Evolutionary conservation across 2,113 vertebrate genomes (phyloP), one percentile per base, ranked within the genome.

Genomic region (Larimichthys polyactis): DNA sequence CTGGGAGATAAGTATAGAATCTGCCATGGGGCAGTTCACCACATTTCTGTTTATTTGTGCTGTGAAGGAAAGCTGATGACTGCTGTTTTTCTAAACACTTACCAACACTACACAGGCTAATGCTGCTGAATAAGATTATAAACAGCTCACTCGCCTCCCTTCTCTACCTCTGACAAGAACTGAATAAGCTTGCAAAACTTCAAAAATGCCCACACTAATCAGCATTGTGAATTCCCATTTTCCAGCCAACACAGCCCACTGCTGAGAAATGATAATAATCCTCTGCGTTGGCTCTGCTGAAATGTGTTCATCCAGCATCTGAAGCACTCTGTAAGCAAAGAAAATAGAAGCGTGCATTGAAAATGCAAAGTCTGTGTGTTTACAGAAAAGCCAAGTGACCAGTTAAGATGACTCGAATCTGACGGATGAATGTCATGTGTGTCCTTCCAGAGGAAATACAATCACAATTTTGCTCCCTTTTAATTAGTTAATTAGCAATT

Each of bases 111-210:
- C 78, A 63, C 64, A 32, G 71, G 19, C 81, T 86, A 88, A 88
- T 83, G 89, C 86, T 72, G 88, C 87, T 87, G 89, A 92, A 91
- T 89, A 87, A 79, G 90, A 90, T 87, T 87, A 87, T 60, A 83
- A 88, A 81, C 67, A 73, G 90, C 84, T 89, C 79, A 54, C 78
- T 86, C 51, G 54, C 62, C 77, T 82, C 29, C 81, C 40, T 71
- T 89, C 70, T 78, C 73, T 75, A 70, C 75, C 80, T 70, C 78
- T 57, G 84, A 93, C 87, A 72, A 73, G 68, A 81, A 75, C 52
- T 71, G 86, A 89, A 90, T 73, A 85, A 85, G 79, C 81, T 67
- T 66, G 86, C 68, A 84, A 59, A 87, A 80, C 68, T 76, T 87
- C 65, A 80, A 84, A 40, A 90, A 86, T 86, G 81, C 77, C 78